These are phyloP conservation scores for Rhabdomys dilectus DNA, from an alignment of 2,113 vertebrate genomes.

Conservation along the genomic window DNA sequence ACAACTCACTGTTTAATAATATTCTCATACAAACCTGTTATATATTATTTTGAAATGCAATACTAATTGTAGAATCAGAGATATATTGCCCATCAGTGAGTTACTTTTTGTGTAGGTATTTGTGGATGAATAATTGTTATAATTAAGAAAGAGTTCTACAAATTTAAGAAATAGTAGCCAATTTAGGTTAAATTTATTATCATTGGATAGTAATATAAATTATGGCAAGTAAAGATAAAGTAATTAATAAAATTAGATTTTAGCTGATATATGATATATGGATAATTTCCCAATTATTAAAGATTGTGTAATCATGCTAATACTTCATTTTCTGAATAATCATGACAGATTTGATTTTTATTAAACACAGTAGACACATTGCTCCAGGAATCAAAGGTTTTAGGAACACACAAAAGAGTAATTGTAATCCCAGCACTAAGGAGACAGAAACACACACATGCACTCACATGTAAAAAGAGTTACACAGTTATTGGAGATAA, in stretches of 20 bases:
- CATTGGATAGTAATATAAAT: not conserved
- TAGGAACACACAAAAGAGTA: not conserved
- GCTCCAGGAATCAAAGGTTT: not conserved
- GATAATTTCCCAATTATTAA: not conserved
- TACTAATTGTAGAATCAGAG: not conserved
- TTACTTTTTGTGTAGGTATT: not conserved
- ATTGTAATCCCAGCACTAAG: not conserved
- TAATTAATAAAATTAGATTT: constrained; percentile 26
- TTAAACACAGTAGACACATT: not conserved
- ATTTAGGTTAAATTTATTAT: not conserved
- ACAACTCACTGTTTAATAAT: not conserved
- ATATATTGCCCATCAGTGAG: not conserved
- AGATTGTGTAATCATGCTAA: not conserved
- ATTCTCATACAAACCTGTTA: not conserved
- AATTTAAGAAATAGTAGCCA: constrained; percentile 27
- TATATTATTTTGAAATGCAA: constrained; percentile 31
- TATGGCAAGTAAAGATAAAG: not conserved
- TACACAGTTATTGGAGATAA: not conserved
- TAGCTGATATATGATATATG: constrained; percentile 23
- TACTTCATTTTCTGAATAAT: not conserved
- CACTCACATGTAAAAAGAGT: not conserved
- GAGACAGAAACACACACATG: not conserved
- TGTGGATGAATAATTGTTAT: not conserved
- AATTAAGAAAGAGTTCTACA: not conserved
- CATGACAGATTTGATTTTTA: not conserved